Conservation (phyloP, 2,888 invertebrate genomes). For the Tortrix viridana region DNA sequence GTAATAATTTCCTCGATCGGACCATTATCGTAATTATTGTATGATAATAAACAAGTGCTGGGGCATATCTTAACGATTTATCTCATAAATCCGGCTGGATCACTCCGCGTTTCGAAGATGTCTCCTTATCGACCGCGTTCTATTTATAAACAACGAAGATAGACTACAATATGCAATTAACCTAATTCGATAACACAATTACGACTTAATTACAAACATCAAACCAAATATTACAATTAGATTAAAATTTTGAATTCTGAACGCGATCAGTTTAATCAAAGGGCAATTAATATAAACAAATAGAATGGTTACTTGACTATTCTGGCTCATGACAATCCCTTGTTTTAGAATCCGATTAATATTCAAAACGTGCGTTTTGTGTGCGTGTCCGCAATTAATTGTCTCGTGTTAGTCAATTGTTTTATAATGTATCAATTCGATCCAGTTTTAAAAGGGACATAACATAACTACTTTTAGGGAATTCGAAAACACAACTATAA, state of each 20-base stretch:
- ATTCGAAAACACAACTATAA: no score
- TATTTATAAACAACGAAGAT: conserved; percentile 41
- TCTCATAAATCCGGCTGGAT: conserved; percentile 43
- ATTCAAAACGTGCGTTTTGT: conserved; percentile 1
- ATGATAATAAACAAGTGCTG: conserved; percentile 36
- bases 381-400: neutral
- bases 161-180: conserved; percentile 17
- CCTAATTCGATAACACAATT: conserved; percentile 7
- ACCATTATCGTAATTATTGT: conserved; percentile 26
- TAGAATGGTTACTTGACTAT: neutral
- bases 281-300: neutral
- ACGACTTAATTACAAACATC: neutral
- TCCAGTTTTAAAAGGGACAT: neutral
- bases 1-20: conserved; percentile 1
- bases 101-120: conserved; percentile 38
- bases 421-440: conserved; percentile 1
- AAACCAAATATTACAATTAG: neutral
- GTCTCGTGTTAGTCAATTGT: conserved; percentile 5
- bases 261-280: no score
- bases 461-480: no score
- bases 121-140: conserved; percentile 40
- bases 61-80: conserved; percentile 39
- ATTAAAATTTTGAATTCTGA: neutral
- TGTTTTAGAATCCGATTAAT: neutral
- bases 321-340: neutral